Evolutionary conservation across 2,888 invertebrate genomes (phyloP), one percentile per base, ranked within the genome.

Genomic region (Drosophila suboccidentalis): DNA sequence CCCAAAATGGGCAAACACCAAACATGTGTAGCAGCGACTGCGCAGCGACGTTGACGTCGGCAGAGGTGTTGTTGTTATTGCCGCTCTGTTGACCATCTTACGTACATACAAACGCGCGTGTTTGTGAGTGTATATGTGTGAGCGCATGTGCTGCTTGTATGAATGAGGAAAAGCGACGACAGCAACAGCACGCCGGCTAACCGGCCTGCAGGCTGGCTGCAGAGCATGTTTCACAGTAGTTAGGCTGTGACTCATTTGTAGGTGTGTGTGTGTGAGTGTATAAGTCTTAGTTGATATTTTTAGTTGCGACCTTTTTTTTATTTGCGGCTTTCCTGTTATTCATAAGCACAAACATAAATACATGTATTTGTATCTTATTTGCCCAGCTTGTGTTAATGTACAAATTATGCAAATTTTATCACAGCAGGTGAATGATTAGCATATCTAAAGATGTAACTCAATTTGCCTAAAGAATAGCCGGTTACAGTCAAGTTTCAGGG

Each of bases 1-100:
- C 71, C 75, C 71, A 71, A 88, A 89, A 77, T 74, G 82, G 81
- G 66, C 84, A 77, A 88, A 86, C 77, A 75, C 61, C 80, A 82
- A 89, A 85, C 85, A 87, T 85, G 87, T 87, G 84, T 80, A 69
- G 81, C 62, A 63, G 80, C 71, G 69, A 50, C 69, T 62, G 73
- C 76, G 78, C 80, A 75, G 71, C 76, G 55, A 51, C 67, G 62
- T 53, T 58, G 70, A 50, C 73, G 78, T 62, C 50, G 58, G 29
- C 79, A 57, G 79, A 50, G 49, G 13, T 58, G 50, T 79, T 77
- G 75, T 77, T 77, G 75, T 79, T 77, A 75, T 75, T 77, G 79
- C 75, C 70, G 75, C 62, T 76, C 70, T 75, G 70, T 76, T 70
- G 70, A 54, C 73, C 78, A 73, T 67, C 47, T 67, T 58, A 65